These are phyloP conservation scores for Lycaena phlaeas DNA, from an alignment of 2,888 invertebrate genomes.

Conservation along the genomic window DNA sequence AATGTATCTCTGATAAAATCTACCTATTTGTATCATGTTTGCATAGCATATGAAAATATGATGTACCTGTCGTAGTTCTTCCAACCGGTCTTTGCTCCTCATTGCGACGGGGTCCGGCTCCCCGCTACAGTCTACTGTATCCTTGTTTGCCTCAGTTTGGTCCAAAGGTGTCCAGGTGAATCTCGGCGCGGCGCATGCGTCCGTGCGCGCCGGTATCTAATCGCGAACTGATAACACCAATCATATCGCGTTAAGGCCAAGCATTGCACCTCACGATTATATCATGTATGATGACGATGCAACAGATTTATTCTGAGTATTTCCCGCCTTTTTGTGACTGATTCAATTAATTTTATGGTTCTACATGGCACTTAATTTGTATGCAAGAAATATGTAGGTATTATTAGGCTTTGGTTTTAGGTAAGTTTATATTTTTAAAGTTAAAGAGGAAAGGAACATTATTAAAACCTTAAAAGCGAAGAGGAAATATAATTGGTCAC, in stretches of 20 bases:
- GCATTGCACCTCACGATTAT: constrained; percentile 1
- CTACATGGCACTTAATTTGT: too few relatives aligned
- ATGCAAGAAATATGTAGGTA: too few relatives aligned
- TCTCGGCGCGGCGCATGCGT: constrained; percentile 19
- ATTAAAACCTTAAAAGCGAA: too few relatives aligned
- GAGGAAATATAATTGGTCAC: too few relatives aligned
- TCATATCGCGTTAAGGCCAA: constrained; percentile 24
- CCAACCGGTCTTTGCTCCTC: constrained; percentile 57
- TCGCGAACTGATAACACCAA: constrained; percentile 41
- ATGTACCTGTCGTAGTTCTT: constrained; percentile 54
- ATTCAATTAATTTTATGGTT: too few relatives aligned
- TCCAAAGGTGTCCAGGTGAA: neutral
- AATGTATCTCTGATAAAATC: neutral
- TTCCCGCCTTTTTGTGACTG: too few relatives aligned
- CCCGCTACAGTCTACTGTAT: neutral
- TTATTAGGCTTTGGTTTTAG: too few relatives aligned
- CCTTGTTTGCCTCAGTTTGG: neutral
- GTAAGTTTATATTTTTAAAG: too few relatives aligned
- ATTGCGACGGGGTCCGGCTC: constrained; percentile 25
- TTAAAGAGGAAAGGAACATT: too few relatives aligned
- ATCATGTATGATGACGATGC: too few relatives aligned
- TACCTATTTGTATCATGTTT: neutral
- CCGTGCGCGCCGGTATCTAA: constrained; percentile 52
- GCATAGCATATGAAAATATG: neutral
- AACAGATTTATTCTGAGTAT: too few relatives aligned